Percentiles rank a stretch among this genome's conserved stretches.
Evolutionary conservation across 2,888 invertebrate genomes (phyloP).

Genomic region (Torymus texanus): DNA sequence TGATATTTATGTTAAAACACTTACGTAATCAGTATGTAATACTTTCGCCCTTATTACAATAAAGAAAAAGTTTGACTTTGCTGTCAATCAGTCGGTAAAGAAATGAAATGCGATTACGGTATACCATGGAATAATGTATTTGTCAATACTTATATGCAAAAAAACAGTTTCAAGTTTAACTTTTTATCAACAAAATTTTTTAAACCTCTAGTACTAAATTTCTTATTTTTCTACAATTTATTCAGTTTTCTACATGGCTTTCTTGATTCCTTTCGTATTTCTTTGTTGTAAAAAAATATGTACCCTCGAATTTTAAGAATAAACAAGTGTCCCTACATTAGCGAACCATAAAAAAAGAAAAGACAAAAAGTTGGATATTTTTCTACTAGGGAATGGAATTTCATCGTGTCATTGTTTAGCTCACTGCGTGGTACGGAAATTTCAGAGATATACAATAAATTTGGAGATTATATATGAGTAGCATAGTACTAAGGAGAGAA

Average conservation of each 20-base stretch:
- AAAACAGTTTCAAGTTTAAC: conserved; percentile 4
- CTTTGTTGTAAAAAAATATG: background rate
- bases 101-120: conserved; percentile 24
- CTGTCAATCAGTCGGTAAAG: conserved; percentile 25
- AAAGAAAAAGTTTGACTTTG: conserved; percentile 32
- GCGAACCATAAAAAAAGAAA: conserved; percentile 8
- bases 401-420: conserved; percentile 31
- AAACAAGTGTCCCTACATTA: conserved; percentile 19
- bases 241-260: background rate
- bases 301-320: conserved; percentile 19
- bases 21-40: conserved; percentile 33
- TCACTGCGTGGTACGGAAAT: conserved; percentile 25
- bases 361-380: conserved; percentile 49
- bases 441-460: conserved; percentile 29
- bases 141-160: conserved; percentile 17
- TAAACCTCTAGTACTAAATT: conserved; percentile 40
- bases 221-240: conserved; percentile 20
- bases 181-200: background rate
- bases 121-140: conserved; percentile 17
- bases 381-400: conserved; percentile 52
- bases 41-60: conserved; percentile 23
- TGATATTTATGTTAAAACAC: conserved; percentile 68
- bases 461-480: conserved; percentile 40
- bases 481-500: conserved; percentile 31
- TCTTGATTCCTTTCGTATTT: background rate